phyloP scores from a whole-genome alignment of 2,888 invertebrate species.

The Orthonevra nobilis region DNA sequence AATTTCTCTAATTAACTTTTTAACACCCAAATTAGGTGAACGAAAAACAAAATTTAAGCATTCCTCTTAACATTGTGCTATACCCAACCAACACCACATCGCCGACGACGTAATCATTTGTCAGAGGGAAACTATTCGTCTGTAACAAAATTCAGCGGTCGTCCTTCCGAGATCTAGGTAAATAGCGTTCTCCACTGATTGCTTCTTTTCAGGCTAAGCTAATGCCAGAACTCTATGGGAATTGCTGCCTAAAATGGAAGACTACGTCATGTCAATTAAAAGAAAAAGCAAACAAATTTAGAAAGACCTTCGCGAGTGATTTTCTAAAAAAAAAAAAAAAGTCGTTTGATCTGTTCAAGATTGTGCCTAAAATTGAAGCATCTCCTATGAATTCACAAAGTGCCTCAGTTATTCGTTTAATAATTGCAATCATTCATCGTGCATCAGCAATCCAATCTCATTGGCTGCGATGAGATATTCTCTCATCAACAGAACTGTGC shows the following conservation, averaged over 20 bases:
- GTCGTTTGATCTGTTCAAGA: constrained; percentile 6
- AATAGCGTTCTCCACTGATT: background rate
- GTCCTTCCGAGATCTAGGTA: constrained; percentile 18
- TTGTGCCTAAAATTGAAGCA: background rate
- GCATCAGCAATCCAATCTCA: background rate
- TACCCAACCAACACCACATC: constrained; percentile 35
- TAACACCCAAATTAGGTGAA: constrained; percentile 19
- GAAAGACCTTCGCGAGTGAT: constrained; percentile 51
- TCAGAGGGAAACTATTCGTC: constrained; percentile 4
- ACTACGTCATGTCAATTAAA: constrained; percentile 55
- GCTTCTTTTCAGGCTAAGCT: too few species aligned
- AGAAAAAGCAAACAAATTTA: constrained; percentile 19
- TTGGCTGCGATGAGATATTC: background rate
- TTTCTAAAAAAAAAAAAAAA: too few species aligned
- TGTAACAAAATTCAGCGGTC: background rate
- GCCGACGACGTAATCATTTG: constrained; percentile 39
- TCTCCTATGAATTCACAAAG: background rate
- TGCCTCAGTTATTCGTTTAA: background rate
- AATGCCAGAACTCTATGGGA: background rate
- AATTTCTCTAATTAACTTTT: background rate
- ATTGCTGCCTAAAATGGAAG: constrained; percentile 60
- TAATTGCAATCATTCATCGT: constrained; percentile 1
- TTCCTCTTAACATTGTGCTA: too few species aligned
- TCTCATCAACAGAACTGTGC: background rate
- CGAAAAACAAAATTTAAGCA: too few species aligned